Percentiles rank a stretch among this genome's conserved stretches.
These are phyloP conservation scores for Montipora cactus DNA, from an alignment of 64 coral and sea anemone genomes.

Conservation along the genomic window DNA sequence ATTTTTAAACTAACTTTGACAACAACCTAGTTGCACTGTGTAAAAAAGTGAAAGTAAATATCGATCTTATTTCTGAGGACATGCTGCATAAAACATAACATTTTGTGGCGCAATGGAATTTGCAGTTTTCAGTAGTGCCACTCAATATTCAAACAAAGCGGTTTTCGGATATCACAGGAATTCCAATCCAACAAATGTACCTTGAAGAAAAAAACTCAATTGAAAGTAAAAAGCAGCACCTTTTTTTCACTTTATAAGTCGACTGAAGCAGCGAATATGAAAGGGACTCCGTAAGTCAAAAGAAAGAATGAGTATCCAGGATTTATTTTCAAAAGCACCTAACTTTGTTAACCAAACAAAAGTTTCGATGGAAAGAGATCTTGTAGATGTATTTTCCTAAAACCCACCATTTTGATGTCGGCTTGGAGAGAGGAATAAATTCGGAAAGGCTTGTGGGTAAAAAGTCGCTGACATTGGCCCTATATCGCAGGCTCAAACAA, in stretches of 20 bases:
- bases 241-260: background rate
- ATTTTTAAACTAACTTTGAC: background rate
- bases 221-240: no score
- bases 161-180: no score
- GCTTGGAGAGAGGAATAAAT: slow-evolving; percentile 29
- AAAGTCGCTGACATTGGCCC: background rate
- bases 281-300: background rate
- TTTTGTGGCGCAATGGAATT: no score
- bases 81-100: background rate
- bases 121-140: no score
- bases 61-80: background rate
- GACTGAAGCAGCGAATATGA: background rate
- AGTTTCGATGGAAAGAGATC: slow-evolving; percentile 72
- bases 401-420: slow-evolving; percentile 90
- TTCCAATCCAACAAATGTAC: no score
- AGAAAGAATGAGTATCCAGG: background rate
- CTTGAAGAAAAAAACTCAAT: no score
- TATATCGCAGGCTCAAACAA: slow-evolving; percentile 10
- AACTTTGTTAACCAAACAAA: background rate
- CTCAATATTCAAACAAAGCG: no score
- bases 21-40: background rate
- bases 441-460: slow-evolving; percentile 69
- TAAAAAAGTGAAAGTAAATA: background rate
- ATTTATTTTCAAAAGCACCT: background rate
- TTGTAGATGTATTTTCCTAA: background rate